Evolutionary conservation across 2,888 invertebrate genomes (phyloP).

Genomic region (Fragum sueziense): DNA sequence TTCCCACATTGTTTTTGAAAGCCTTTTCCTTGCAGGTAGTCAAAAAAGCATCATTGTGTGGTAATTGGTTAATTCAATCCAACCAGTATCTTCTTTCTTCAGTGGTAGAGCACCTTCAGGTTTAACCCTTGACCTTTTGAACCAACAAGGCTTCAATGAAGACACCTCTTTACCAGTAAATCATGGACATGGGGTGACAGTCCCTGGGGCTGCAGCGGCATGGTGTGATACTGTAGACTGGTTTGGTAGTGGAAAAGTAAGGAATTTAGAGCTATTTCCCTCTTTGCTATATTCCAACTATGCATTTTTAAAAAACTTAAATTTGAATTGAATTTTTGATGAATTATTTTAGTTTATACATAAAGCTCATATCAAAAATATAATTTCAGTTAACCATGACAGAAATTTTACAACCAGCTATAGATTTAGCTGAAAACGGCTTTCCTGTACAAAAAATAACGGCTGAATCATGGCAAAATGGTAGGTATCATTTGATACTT

Average conservation of each 20-base stretch:
- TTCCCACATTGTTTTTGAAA: no score
- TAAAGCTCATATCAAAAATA: no score
- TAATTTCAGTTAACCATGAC: conserved; percentile 71
- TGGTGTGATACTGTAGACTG: conserved; percentile 77
- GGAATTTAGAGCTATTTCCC: no score
- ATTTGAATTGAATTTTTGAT: no score
- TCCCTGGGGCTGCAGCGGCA: conserved; percentile 80
- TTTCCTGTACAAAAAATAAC: conserved; percentile 76
- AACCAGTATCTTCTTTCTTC: not conserved
- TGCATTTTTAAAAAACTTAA: no score
- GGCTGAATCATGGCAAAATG: conserved; percentile 72
- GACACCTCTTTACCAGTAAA: conserved; percentile 53
- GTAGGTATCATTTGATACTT: conserved; percentile 53
- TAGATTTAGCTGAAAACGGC: conserved; percentile 78
- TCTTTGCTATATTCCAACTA: no score
- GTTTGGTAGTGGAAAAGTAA: conserved; percentile 80
- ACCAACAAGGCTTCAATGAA: conserved; percentile 66
- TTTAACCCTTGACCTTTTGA: conserved; percentile 67
- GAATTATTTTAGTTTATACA: no score
- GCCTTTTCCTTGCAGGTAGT: no score
- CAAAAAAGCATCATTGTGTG: no score
- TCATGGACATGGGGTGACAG: conserved; percentile 79
- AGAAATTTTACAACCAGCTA: conserved; percentile 77
- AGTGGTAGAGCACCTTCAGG: conserved; percentile 76
- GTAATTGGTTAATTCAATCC: not conserved